These are phyloP conservation scores for Climacteris rufus DNA, from an alignment of 2,113 vertebrate genomes.

Conservation along the genomic window DNA sequence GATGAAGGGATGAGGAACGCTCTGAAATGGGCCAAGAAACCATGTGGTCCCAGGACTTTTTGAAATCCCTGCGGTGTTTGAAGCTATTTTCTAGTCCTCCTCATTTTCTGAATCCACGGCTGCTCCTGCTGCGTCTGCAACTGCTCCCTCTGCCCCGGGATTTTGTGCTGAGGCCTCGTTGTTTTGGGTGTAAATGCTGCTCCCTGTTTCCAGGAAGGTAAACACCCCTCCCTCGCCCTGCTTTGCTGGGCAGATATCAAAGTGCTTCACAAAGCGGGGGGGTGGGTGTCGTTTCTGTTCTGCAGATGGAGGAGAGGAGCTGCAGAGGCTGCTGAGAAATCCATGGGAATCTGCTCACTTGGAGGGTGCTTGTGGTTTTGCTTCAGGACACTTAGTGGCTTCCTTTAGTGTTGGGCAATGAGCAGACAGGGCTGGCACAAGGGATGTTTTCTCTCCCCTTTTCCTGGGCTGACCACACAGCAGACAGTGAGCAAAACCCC, in stretches of 20 bases:
- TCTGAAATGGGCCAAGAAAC: conserved; percentile 14
- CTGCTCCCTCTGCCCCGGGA: not conserved
- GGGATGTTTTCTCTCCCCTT: not conserved
- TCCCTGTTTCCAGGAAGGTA: not conserved
- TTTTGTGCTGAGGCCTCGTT: not conserved
- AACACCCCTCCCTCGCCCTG: not conserved
- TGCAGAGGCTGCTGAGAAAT: not conserved
- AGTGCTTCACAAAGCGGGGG: accelerated
- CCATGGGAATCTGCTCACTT: not conserved
- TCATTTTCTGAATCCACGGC: not conserved
- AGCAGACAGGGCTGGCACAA: not conserved
- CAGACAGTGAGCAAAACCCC: not conserved
- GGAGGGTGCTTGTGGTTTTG: not conserved
- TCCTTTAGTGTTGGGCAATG: not conserved
- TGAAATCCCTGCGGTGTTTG: not conserved
- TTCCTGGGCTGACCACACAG: not conserved
- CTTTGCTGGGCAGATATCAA: not conserved
- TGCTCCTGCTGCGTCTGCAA: not conserved
- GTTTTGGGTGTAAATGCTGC: conserved; percentile 16
- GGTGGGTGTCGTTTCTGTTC: not conserved
- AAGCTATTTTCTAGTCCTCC: conserved; percentile 16
- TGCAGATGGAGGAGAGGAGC: not conserved
- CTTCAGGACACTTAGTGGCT: not conserved
- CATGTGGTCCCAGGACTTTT: not conserved
- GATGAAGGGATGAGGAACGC: conserved; percentile 11